These are phyloP conservation scores for Eospalax fontanierii DNA, from an alignment of 2,797 vertebrate species.

Conservation along the genomic window DNA sequence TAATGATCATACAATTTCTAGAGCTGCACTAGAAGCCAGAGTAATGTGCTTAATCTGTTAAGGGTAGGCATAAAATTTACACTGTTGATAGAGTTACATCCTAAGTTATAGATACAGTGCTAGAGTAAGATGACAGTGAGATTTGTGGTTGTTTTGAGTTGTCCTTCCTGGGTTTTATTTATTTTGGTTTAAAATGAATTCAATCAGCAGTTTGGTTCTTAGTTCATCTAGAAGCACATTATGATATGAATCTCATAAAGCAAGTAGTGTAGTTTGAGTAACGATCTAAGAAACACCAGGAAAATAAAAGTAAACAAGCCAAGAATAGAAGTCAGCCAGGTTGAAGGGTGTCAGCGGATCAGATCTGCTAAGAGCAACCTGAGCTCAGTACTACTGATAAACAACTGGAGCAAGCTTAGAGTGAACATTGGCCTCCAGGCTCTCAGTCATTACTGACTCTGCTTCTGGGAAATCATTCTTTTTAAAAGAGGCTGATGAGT, in stretches of 20 bases:
- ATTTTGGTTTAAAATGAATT: background rate
- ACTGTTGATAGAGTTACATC: background rate
- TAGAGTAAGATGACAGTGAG: background rate
- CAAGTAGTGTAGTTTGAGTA: background rate
- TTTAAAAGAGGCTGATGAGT: too few relatives aligned
- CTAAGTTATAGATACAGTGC: background rate
- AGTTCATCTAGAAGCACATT: background rate
- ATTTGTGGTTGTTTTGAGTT: background rate
- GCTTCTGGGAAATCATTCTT: constrained; percentile 25
- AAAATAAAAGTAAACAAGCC: background rate
- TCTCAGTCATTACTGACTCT: background rate
- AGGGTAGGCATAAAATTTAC: background rate
- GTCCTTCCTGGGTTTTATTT: background rate
- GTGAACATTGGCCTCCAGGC: background rate
- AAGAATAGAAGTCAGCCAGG: background rate
- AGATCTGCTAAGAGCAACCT: background rate
- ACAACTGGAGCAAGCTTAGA: background rate
- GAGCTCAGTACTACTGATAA: background rate
- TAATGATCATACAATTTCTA: background rate
- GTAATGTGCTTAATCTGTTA: background rate
- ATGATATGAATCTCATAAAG: background rate
- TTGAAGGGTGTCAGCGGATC: background rate
- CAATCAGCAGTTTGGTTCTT: background rate
- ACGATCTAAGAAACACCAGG: background rate
- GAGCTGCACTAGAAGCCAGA: background rate